A percentile compares a stretch with the other conserved stretches of the same genome.
These are phyloP conservation scores for Epizoanthus illoricatus DNA, from an alignment of 92 coral and sea anemone species.

Conservation along the genomic window DNA sequence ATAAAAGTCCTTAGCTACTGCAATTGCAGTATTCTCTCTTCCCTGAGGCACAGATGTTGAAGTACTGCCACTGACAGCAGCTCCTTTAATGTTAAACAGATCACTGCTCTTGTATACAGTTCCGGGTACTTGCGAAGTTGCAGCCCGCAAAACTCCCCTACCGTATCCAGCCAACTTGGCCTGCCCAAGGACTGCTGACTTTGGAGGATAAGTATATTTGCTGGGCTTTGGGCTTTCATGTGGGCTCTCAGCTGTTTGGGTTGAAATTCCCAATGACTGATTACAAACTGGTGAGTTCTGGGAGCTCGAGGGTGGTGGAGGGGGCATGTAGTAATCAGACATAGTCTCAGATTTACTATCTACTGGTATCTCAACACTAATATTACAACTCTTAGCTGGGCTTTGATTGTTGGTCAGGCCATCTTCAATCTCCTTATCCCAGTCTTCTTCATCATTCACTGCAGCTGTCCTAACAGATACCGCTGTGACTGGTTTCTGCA, in stretches of 20 bases:
- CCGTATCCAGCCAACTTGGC: background rate
- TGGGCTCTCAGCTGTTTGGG: background rate
- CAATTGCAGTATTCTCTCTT: background rate
- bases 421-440: conserved; percentile 28
- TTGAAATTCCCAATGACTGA: background rate
- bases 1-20: background rate
- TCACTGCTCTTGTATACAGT: background rate
- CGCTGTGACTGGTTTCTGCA: too few species aligned
- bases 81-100: background rate
- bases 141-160: background rate
- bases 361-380: background rate
- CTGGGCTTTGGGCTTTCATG: background rate
- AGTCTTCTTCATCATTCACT: conserved; percentile 16
- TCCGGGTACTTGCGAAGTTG: conserved; percentile 2
- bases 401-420: background rate
- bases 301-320: conserved; percentile 13
- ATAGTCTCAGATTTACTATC: background rate
- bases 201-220: background rate
- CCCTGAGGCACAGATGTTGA: background rate
- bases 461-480: background rate
- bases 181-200: background rate
- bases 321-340: conserved; percentile 24
- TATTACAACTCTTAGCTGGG: background rate
- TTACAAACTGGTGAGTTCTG: conserved; percentile 2
- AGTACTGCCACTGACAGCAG: background rate